Percentiles rank a stretch among this genome's conserved stretches.
Evolutionary conservation across 92 coral and sea anemone genomes (phyloP).

Genomic region (Heliopora coerulea): DNA sequence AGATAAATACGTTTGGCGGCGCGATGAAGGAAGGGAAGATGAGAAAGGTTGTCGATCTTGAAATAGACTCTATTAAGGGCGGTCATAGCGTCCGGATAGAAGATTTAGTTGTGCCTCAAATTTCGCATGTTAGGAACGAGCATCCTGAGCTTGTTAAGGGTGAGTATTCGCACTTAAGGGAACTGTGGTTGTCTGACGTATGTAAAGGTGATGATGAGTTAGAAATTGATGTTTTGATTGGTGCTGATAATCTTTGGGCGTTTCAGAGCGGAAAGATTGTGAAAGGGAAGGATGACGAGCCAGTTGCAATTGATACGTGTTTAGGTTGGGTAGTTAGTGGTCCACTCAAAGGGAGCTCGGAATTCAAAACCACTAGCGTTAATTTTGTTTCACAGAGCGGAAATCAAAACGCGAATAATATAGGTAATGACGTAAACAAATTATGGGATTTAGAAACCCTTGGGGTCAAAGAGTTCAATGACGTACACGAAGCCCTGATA

Average conservation of each 20-base stretch:
- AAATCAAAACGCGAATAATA: not conserved
- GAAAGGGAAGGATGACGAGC: conserved; percentile 41
- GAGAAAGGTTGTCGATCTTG: conserved; percentile 23
- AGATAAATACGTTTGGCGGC: conserved; percentile 50
- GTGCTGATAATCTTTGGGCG: conserved; percentile 47
- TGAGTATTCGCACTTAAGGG: conserved; percentile 49
- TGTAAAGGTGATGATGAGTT: conserved; percentile 29
- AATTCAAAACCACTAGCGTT: not conserved
- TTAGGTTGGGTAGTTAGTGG: conserved; percentile 58
- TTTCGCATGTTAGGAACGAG: conserved; percentile 31
- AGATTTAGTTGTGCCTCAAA: conserved; percentile 40
- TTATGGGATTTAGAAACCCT: conserved; percentile 3
- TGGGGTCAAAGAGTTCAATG: conserved; percentile 44
- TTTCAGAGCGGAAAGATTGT: conserved; percentile 40
- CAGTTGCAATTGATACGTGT: conserved; percentile 48
- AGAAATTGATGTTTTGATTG: conserved; percentile 44
- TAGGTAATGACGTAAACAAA: not conserved
- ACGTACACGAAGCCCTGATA: conserved; percentile 40
- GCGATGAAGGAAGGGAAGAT: conserved; percentile 26
- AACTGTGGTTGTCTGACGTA: conserved; percentile 64
- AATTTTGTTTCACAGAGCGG: conserved; percentile 14
- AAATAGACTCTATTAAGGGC: conserved; percentile 34
- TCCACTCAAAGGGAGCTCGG: conserved; percentile 36
- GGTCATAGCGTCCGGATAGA: conserved; percentile 25
- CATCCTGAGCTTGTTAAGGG: conserved; percentile 41